These are phyloP conservation scores for Hydroisotoma schaefferi DNA, from an alignment of 2,888 invertebrate genomes.

Conservation along the genomic window DNA sequence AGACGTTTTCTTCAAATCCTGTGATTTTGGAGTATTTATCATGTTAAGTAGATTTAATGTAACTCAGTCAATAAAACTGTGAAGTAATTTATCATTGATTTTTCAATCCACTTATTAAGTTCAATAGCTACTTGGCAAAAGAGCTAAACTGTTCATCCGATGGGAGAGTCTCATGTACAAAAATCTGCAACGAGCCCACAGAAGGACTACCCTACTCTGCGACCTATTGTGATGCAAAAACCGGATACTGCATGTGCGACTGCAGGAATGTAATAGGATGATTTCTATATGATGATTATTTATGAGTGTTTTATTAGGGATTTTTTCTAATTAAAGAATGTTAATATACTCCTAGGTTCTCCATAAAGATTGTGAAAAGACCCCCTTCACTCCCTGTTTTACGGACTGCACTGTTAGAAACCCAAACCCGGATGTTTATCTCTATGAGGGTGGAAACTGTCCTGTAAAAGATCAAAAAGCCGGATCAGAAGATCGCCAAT, in stretches of 20 bases:
- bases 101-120: too few relatives aligned
- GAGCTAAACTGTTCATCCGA: too few relatives aligned
- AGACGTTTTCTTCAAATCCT: too few relatives aligned
- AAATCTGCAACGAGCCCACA: slow-evolving; percentile 33
- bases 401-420: slow-evolving; percentile 41
- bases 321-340: neutral
- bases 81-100: too few relatives aligned
- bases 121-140: too few relatives aligned
- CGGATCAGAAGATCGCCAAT: slow-evolving; percentile 16
- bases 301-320: neutral
- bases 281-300: neutral
- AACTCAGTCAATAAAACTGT: too few relatives aligned
- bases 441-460: slow-evolving; percentile 43
- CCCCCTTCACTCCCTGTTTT: slow-evolving; percentile 38
- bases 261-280: slow-evolving; percentile 41
- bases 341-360: slow-evolving; percentile 14
- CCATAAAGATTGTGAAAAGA: slow-evolving; percentile 17
- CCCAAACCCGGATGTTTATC: slow-evolving; percentile 44
- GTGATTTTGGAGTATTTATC: too few relatives aligned
- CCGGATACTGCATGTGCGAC: slow-evolving; percentile 44
- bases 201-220: slow-evolving; percentile 26
- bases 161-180: too few relatives aligned
- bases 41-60: too few relatives aligned
- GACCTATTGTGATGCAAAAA: slow-evolving; percentile 42
- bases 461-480: slow-evolving; percentile 14